Percentiles rank a stretch among this genome's conserved stretches.
phyloP scores from a whole-genome alignment of 2,888 invertebrate genomes.

The Agriopis leucophaearia region DNA sequence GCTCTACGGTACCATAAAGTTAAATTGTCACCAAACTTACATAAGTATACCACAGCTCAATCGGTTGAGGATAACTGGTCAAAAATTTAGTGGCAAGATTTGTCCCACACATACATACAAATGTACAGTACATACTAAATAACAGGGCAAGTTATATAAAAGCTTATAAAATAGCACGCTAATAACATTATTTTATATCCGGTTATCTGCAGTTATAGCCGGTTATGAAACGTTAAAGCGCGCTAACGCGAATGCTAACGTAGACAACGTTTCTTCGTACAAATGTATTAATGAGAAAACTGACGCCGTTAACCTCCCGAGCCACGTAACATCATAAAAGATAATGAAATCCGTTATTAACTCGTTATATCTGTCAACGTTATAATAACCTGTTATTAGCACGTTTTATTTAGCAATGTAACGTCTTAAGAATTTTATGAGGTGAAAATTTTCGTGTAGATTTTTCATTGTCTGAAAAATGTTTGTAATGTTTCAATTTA shows the following conservation, averaged over 20 bases:
- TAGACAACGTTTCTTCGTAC: conserved; percentile 42
- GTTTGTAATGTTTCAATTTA: neutral
- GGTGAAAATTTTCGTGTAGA: neutral
- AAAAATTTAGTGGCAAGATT: too few relatives aligned
- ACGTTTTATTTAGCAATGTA: conserved; percentile 27
- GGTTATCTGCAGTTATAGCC: conserved; percentile 6
- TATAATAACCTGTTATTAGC: conserved; percentile 36
- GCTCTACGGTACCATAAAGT: too few relatives aligned
- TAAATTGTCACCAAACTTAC: too few relatives aligned
- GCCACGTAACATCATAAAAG: conserved; percentile 60
- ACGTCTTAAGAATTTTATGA: conserved; percentile 11
- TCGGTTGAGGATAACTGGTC: too few relatives aligned
- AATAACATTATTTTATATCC: conserved; percentile 10
- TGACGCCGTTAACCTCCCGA: conserved; percentile 36
- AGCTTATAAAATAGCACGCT: conserved; percentile 3
- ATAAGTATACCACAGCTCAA: too few relatives aligned
- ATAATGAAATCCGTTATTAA: conserved; percentile 68
- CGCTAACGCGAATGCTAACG: conserved; percentile 50
- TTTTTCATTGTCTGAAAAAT: neutral
- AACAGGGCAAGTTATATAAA: too few relatives aligned
- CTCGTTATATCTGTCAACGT: conserved; percentile 43
- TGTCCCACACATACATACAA: too few relatives aligned
- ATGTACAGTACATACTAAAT: too few relatives aligned
- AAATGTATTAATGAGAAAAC: conserved; percentile 59
- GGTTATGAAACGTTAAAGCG: conserved; percentile 36